Conservation (phyloP, 2,797 vertebrate species). For the Serranus cabrilla region DNA sequence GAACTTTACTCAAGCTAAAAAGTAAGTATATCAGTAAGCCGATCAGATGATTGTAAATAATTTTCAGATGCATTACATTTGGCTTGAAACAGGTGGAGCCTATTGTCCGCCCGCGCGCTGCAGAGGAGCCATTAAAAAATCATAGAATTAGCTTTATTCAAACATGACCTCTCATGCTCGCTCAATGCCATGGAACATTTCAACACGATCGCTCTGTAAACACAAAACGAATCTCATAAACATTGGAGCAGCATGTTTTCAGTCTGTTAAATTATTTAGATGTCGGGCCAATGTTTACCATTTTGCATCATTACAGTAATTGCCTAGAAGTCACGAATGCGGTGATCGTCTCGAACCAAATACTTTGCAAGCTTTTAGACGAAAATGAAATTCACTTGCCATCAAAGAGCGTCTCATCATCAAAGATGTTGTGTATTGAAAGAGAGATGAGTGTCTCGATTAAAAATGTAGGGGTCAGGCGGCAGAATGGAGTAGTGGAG, state of each 20-base stretch:
- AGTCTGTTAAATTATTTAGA: constrained; percentile 79
- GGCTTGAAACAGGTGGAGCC: constrained; percentile 48
- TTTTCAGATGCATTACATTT: constrained; percentile 52
- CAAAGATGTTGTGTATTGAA: constrained; percentile 78
- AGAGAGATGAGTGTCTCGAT: constrained; percentile 79
- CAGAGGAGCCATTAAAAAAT: constrained; percentile 49
- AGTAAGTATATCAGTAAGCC: constrained; percentile 10
- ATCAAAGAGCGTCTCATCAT: constrained; percentile 82
- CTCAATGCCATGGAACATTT: constrained; percentile 72
- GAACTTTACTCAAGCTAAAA: constrained; percentile 39
- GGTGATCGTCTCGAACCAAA: constrained; percentile 74
- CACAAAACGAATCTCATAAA: constrained; percentile 74
- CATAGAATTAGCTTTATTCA: constrained; percentile 48
- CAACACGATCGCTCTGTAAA: constrained; percentile 69
- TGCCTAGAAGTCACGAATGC: constrained; percentile 77
- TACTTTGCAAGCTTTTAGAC: constrained; percentile 80
- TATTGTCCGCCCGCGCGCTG: constrained; percentile 59
- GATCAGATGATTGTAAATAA: constrained; percentile 1
- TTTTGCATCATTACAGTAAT: constrained; percentile 80
- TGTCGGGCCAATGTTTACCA: constrained; percentile 79
- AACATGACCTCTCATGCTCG: constrained; percentile 60
- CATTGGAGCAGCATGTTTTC: constrained; percentile 71
- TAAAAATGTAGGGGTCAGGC: constrained; percentile 78
- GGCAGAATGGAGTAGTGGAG: constrained; percentile 58
- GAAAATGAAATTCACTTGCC: constrained; percentile 79